Base-by-base conservation (phyloP, 2,113 vertebrate species). In the Pipa parva region DNA sequence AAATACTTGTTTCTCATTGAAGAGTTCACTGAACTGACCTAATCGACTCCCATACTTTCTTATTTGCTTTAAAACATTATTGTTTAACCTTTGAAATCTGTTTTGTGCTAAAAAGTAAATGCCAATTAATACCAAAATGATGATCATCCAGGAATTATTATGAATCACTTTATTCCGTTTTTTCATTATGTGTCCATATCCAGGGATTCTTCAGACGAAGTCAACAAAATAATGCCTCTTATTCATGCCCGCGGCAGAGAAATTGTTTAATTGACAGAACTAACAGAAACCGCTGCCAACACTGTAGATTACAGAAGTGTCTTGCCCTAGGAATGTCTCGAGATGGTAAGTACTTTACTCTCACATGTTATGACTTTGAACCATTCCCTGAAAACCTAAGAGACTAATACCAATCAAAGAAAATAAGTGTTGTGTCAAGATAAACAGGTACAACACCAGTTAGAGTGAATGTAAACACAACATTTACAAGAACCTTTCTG, bases 231-330 rank as follows among this genome's bases (percentile, higher is more conserved):
- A 99, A 99, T 77, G 97, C 95, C 54, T 85, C 97, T 24, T 99
- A 99, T 75, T 99, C 97, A 76, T 99, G 97, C 82, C 97, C 96
- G 60, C 91, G 97, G 79, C 97, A 99, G 89, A 95, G 97, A 85
- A 99, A 99, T 87, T 99, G 97, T 86, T 92, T 99, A 89, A 99
- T 99, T 79, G 97, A 99, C 89, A 94, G 97, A 88, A 99, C 97
- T 73, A 99, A 99, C 83, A 92, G 97, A 78, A 99, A 99, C 81
- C 95, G 97, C 75, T 99, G 97, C 90, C 97, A 99, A 82, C 97
- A 99, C 83, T 99, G 97, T 86, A 91, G 97, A 75, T 92, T 99
- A 81, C 97, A 99, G 81, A 99, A 99, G 91, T 99, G 97, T 90
- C 94, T 99, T 73, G 95, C 97, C 77, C 92, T 99, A 73, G 97